Conservation (phyloP, 2,888 invertebrate species). For the Eudasyphora cyanicolor region DNA sequence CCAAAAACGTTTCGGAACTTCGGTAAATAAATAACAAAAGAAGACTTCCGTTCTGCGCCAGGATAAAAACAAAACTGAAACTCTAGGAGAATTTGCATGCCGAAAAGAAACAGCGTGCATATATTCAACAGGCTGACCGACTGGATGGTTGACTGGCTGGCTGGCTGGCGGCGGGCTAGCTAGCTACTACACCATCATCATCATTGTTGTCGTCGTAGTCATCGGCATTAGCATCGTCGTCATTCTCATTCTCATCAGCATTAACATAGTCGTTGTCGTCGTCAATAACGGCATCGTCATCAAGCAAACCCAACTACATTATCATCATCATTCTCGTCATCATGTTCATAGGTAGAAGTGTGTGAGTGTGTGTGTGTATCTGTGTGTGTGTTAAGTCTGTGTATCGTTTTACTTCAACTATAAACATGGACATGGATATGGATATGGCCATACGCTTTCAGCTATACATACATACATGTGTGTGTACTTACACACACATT, state of each 20-base stretch:
- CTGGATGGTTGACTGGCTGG: no score
- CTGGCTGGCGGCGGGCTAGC: no score
- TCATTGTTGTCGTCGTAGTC: no score
- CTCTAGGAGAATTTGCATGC: slow-evolving; percentile 40
- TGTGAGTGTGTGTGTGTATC: neutral
- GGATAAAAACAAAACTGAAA: slow-evolving; percentile 61
- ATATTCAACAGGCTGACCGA: slow-evolving; percentile 63
- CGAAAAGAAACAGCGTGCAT: slow-evolving; percentile 43
- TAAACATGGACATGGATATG: neutral
- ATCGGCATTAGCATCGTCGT: neutral
- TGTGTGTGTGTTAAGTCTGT: neutral
- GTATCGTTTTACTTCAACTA: neutral
- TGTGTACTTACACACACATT: neutral
- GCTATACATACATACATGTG: neutral
- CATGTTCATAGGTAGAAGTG: neutral
- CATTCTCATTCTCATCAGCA: neutral
- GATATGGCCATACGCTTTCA: neutral
- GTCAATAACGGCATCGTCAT: neutral
- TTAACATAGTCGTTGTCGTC: neutral
- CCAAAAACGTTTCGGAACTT: neutral
- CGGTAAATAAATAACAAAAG: slow-evolving; percentile 21
- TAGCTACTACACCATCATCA: neutral
- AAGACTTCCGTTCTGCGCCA: slow-evolving; percentile 58
- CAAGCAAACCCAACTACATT: neutral
- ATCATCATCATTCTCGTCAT: no score